A percentile compares a stretch with the other conserved stretches of the same genome.
phyloP scores from a whole-genome alignment of 2,113 vertebrate genomes.

The Laticauda colubrina region DNA sequence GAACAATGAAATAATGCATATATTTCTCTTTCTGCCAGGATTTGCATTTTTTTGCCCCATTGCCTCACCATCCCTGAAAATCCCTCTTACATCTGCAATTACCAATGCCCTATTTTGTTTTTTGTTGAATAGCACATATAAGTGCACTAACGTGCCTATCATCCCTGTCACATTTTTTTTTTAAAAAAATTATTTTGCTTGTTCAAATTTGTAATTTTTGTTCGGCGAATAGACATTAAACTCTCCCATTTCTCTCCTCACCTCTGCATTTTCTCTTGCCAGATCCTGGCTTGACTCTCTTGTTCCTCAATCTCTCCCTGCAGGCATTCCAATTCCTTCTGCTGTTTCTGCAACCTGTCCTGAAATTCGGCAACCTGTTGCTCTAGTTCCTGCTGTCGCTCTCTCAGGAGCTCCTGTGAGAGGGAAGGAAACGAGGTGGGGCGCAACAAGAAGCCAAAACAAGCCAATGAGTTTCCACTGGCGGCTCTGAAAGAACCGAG shows the following conservation, averaged over 20 bases:
- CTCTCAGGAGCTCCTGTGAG: neutral
- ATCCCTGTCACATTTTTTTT: neutral
- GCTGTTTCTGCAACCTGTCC: neutral
- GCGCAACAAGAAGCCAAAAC: neutral
- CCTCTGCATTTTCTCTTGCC: constrained; percentile 1
- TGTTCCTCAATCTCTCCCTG: neutral
- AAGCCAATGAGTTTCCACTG: neutral
- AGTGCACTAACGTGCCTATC: neutral
- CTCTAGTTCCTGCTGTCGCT: neutral
- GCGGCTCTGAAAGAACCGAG: neutral
- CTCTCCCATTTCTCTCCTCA: neutral
- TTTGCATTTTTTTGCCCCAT: neutral
- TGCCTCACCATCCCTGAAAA: neutral
- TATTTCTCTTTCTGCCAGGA: neutral
- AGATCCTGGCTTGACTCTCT: neutral
- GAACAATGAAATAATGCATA: neutral
- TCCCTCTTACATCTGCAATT: neutral
- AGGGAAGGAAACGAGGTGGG: too few species aligned
- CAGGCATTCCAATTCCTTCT: neutral
- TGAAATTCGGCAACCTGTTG: neutral
- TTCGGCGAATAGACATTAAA: neutral
- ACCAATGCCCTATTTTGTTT: neutral
- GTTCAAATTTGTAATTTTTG: neutral
- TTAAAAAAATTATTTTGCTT: neutral
- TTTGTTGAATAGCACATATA: neutral